These are phyloP conservation scores for Acrocephalus scirpaceus DNA, from an alignment of 2,797 vertebrate genomes.

Conservation along the genomic window DNA sequence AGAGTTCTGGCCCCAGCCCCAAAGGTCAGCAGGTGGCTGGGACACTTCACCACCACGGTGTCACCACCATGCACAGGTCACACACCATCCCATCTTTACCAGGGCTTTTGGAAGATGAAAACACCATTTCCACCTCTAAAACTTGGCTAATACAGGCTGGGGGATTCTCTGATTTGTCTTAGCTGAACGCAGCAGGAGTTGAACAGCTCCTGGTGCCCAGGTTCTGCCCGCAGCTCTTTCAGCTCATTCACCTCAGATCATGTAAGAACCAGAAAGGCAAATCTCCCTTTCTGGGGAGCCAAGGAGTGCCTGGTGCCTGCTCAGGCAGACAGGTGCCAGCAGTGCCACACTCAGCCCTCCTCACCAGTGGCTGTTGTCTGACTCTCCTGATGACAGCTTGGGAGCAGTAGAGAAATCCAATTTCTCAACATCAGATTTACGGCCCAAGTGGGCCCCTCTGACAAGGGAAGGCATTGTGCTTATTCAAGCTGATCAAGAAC, in stretches of 20 bases:
- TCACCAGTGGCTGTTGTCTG: fast-evolving
- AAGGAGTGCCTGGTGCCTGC: not conserved
- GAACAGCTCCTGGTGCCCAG: fast-evolving
- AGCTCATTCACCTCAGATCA: not conserved
- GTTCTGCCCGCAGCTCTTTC: not conserved
- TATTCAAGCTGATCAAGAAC: constrained; percentile 41
- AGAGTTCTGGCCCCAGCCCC: not conserved
- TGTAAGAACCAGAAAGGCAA: not conserved
- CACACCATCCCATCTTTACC: not conserved
- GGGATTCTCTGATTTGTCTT: not conserved
- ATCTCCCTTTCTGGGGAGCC: not conserved
- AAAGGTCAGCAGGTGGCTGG: not conserved
- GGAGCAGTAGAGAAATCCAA: constrained; percentile 9
- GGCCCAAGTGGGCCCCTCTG: not conserved
- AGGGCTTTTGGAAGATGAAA: not conserved
- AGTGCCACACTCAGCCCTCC: not conserved
- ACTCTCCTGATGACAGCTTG: not conserved
- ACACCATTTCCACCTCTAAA: not conserved
- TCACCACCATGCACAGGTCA: not conserved
- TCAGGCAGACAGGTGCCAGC: fast-evolving
- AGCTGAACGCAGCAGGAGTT: not conserved
- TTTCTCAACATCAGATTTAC: constrained; percentile 27
- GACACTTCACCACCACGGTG: fast-evolving
- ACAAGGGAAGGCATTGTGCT: constrained; percentile 1
- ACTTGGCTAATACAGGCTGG: fast-evolving